phyloP scores from a whole-genome alignment of 2,113 vertebrate genomes.

The Vulpes lagopus region DNA sequence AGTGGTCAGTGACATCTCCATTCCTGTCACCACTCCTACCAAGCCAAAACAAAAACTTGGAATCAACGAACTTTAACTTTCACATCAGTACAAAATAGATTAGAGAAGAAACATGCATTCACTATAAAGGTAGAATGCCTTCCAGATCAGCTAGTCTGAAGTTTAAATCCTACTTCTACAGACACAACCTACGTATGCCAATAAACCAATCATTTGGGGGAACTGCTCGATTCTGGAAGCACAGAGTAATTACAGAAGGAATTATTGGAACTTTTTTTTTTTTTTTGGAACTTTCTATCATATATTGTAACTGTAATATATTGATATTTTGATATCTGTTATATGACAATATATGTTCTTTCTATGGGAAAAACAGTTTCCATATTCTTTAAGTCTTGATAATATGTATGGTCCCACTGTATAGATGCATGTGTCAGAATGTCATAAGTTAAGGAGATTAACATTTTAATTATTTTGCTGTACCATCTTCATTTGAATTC shows the following conservation, averaged over 20 bases:
- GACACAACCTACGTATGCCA: neutral
- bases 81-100: neutral
- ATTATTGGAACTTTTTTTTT: neutral
- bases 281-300: neutral
- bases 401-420: neutral
- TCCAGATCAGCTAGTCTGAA: neutral
- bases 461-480: neutral
- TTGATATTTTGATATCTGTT: neutral
- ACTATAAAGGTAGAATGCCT: neutral
- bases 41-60: neutral
- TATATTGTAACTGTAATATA: neutral
- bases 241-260: neutral
- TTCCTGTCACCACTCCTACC: neutral
- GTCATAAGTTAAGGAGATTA: neutral
- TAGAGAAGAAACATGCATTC: neutral
- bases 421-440: neutral
- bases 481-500: neutral
- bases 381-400: neutral
- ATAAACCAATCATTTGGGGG: neutral
- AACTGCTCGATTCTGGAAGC: neutral
- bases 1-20: neutral
- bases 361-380: neutral
- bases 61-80: neutral
- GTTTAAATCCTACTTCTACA: neutral
- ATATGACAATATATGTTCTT: neutral